phyloP scores from a whole-genome alignment of 2,888 invertebrate genomes.

The Sarcophaga caerulescens region DNA sequence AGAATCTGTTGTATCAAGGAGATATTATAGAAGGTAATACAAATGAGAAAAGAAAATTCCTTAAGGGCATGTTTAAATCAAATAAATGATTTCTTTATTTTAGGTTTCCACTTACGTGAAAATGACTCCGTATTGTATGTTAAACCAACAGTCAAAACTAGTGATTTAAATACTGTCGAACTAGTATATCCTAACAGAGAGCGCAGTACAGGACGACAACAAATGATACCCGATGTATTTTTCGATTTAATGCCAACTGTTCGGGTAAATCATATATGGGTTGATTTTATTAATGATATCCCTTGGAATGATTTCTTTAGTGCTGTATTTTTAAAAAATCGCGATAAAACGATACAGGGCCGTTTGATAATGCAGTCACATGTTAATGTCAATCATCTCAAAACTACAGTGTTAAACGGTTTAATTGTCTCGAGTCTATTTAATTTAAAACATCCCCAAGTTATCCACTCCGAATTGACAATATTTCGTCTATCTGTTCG shows the following conservation, averaged over 20 bases:
- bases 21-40: conserved; percentile 74
- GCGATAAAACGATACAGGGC: conserved; percentile 74
- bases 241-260: conserved; percentile 44
- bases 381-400: conserved; percentile 70
- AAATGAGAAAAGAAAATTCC: neutral
- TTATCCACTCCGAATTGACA: conserved; percentile 73
- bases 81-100: neutral
- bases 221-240: conserved; percentile 51
- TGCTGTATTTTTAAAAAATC: conserved; percentile 74
- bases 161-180: conserved; percentile 70
- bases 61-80: neutral
- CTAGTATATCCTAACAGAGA: conserved; percentile 68
- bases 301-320: conserved; percentile 75
- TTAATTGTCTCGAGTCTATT: conserved; percentile 73
- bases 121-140: conserved; percentile 59
- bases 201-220: conserved; percentile 51
- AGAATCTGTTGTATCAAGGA: conserved; percentile 75
- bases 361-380: conserved; percentile 74
- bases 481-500: conserved; percentile 74
- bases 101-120: conserved; percentile 41
- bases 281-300: conserved; percentile 74
- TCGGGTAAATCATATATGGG: conserved; percentile 57
- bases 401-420: conserved; percentile 73
- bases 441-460: conserved; percentile 75
- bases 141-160: conserved; percentile 69